Evolutionary conservation across 2,113 vertebrate species (phyloP), one percentile per base, ranked within the genome.

Genomic region (Capreolus pygargus): DNA sequence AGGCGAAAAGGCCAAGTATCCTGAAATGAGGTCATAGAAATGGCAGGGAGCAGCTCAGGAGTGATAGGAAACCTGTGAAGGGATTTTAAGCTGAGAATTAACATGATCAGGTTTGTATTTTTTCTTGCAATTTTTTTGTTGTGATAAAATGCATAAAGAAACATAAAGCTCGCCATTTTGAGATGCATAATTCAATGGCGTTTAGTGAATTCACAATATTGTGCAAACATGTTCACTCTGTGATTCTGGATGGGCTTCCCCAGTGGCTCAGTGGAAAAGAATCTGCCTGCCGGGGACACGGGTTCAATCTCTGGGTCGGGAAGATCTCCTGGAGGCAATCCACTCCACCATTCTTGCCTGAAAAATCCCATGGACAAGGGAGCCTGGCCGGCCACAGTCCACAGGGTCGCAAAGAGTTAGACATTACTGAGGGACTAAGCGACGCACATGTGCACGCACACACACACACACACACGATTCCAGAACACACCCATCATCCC

Each of bases 361-460:
- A 76, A 76, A 76, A 70, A 43, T 27, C 36, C 36, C 21, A 7
- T 43, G 36, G 70, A 74, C 12, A 25, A 43, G 12, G 39, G 70
- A 76, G 70, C 70, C 70, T 76, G 70, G 39, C 39, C 12, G 12
- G 39, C 70, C 27, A 43, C 6, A 43, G 70, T 76, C 39, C 39
- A 43, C 4, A 13, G 23, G 23, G 43, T 43, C 1, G 0, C 36
- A 43, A 76, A 76, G 70, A 76, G 23, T 76, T 39, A 43, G 70
- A 76, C 23, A 27, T 12, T 1, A 43, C 23, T 43, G 39, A 0
- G 0, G 1, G 0, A 76, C 36, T 76, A 25, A 74, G 21, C 36
- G 39, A 25, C 1, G 3, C 60, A 30, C 43, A 45, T 45, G 45
- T 9, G 45, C 45, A 9, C 8, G 45, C 45, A 0, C 21, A 1